A percentile compares a stretch with the other conserved stretches of the same genome.
Conservation (phyloP, 2,888 invertebrate species). For the Lordiphosa andalusiaca region DNA sequence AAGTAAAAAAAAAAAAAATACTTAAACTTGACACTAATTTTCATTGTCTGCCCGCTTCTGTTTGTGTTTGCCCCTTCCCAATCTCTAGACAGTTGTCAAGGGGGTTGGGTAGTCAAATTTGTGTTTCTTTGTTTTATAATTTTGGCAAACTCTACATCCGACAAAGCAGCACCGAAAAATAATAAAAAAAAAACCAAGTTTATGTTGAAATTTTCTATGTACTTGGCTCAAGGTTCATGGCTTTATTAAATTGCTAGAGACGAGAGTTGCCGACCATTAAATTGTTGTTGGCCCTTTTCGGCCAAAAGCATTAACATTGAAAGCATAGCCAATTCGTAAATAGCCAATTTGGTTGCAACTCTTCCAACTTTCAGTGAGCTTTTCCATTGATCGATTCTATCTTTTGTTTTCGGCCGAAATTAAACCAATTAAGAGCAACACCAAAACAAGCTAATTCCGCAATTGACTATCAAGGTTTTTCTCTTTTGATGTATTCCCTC, state of each 20-base stretch:
- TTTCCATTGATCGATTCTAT: slow-evolving; percentile 36
- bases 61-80: not conserved
- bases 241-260: slow-evolving; percentile 62
- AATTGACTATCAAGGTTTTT: slow-evolving; percentile 38
- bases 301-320: slow-evolving; percentile 49
- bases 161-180: slow-evolving; percentile 50
- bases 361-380: too few relatives aligned
- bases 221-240: slow-evolving; percentile 69
- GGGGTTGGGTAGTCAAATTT: slow-evolving; percentile 17
- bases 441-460: slow-evolving; percentile 35
- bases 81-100: slow-evolving; percentile 44
- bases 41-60: slow-evolving; percentile 19
- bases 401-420: slow-evolving; percentile 45
- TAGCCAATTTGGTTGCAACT: not conserved
- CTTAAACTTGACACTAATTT: slow-evolving; percentile 68
- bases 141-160: not conserved
- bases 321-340: slow-evolving; percentile 64
- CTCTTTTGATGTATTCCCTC: slow-evolving; percentile 9
- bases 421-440: slow-evolving; percentile 58
- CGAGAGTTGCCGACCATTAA: slow-evolving; percentile 27
- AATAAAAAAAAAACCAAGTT: slow-evolving; percentile 39
- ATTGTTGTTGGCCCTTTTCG: slow-evolving; percentile 54
- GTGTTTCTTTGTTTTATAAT: slow-evolving; percentile 29
- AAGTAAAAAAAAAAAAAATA: slow-evolving; percentile 39
- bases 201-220: slow-evolving; percentile 46